Conservation (phyloP, 2,797 vertebrate genomes). For the Cyprinella venusta region DNA sequence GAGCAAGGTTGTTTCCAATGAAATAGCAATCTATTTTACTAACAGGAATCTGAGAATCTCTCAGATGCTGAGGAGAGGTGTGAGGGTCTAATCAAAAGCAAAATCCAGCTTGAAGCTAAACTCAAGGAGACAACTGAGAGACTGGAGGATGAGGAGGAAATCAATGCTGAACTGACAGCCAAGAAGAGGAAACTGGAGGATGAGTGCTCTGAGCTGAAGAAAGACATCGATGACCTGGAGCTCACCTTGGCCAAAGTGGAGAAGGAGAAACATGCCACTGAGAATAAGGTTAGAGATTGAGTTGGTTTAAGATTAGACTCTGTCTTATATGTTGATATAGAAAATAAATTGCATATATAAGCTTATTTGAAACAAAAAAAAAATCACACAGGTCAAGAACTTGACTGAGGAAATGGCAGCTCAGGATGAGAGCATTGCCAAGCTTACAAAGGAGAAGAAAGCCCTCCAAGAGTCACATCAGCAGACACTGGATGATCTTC, state of each 20-base stretch:
- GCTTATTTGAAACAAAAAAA: not conserved
- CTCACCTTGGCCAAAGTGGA: slow-evolving; percentile 73
- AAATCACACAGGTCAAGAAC: slow-evolving; percentile 71
- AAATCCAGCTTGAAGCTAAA: slow-evolving; percentile 87
- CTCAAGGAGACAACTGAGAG: slow-evolving; percentile 86
- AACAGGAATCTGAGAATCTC: slow-evolving; percentile 83
- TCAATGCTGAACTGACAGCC: slow-evolving; percentile 83
- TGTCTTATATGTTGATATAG: not conserved
- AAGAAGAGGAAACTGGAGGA: slow-evolving; percentile 89
- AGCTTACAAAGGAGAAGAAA: slow-evolving; percentile 75
- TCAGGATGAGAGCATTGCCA: slow-evolving; percentile 75
- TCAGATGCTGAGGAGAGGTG: slow-evolving; percentile 87
- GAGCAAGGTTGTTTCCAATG: not conserved
- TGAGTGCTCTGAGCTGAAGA: slow-evolving; percentile 89
- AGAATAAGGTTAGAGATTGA: slow-evolving; percentile 83
- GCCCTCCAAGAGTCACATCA: slow-evolving; percentile 73
- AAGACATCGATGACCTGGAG: slow-evolving; percentile 86
- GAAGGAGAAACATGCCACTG: slow-evolving; percentile 86
- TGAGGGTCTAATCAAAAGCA: slow-evolving; percentile 87
- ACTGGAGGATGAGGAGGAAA: slow-evolving; percentile 83
- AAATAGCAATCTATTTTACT: not conserved
- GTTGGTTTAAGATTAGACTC: not conserved
- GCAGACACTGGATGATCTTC: slow-evolving; percentile 73
- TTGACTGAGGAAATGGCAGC: slow-evolving; percentile 75
- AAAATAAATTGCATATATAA: no score